These are phyloP conservation scores for Myiotriccus ornatus DNA, from an alignment of 2,797 vertebrate genomes.

Conservation along the genomic window DNA sequence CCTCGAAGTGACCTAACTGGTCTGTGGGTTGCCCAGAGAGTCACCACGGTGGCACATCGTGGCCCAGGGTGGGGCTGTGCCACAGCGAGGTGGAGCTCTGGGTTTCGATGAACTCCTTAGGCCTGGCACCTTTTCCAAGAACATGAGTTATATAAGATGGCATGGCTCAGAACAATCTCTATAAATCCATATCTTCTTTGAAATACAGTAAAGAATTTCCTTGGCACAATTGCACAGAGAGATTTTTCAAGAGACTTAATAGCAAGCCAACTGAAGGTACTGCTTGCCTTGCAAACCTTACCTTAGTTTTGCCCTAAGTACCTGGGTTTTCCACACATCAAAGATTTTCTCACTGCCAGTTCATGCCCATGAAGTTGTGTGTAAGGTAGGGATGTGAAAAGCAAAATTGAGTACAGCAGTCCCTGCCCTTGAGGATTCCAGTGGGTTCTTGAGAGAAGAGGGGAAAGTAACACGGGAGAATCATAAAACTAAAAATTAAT, in stretches of 20 bases:
- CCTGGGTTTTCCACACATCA: conserved; percentile 12
- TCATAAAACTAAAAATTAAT: not conserved
- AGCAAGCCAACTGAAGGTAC: not conserved
- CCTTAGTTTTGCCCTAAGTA: not conserved
- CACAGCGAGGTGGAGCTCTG: not conserved
- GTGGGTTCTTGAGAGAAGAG: not conserved
- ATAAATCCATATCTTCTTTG: not conserved
- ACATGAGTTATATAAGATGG: not conserved
- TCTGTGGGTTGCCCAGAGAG: conserved; percentile 33
- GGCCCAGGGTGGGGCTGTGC: conserved; percentile 4
- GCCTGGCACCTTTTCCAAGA: not conserved
- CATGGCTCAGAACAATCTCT: not conserved
- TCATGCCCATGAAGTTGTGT: not conserved
- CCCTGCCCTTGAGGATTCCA: not conserved
- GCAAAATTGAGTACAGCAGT: not conserved
- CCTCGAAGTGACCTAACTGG: conserved; percentile 37
- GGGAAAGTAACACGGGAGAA: not conserved
- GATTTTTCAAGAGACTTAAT: not conserved
- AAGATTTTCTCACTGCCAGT: not conserved
- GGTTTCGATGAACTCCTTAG: not conserved
- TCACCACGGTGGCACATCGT: not conserved
- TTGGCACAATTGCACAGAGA: not conserved
- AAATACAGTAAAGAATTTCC: not conserved
- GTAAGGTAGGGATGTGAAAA: not conserved
- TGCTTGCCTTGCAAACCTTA: not conserved